Conservation (phyloP, 1,140 invertebrate species). For the Temnothorax nylanderi region DNA sequence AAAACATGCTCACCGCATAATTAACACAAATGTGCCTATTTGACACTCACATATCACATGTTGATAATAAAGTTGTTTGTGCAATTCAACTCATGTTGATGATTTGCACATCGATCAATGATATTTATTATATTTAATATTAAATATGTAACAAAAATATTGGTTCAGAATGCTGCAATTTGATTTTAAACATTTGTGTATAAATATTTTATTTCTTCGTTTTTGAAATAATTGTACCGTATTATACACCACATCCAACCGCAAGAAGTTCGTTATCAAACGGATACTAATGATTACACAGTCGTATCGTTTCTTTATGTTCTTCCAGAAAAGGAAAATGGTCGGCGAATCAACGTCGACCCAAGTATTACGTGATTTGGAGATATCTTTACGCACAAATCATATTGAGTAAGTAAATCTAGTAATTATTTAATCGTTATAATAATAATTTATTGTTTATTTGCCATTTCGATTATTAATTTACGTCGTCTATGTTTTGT, state of each 20-base stretch:
- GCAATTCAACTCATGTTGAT: too few species aligned
- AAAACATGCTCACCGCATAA: neutral
- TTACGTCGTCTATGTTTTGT: neutral
- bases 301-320: slow-evolving; percentile 85
- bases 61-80: too few species aligned
- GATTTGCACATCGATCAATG: neutral
- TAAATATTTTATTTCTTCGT: neutral
- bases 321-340: slow-evolving; percentile 98
- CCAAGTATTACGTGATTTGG: slow-evolving; percentile 98
- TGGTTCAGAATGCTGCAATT: neutral
- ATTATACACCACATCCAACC: neutral
- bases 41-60: too few species aligned
- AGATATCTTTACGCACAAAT: slow-evolving; percentile 99
- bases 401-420: slow-evolving; percentile 97
- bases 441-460: slow-evolving; percentile 14
- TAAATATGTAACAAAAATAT: neutral
- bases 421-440: neutral
- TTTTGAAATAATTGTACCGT: neutral
- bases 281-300: slow-evolving; percentile 82
- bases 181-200: neutral
- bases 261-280: slow-evolving; percentile 50
- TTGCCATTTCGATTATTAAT: neutral
- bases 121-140: neutral
- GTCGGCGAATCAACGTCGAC: slow-evolving; percentile 99
- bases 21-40: too few species aligned